A percentile compares a stretch with the other conserved stretches of the same genome.
Conservation (phyloP, 2,888 invertebrate species). For the Mimachlamys varia region DNA sequence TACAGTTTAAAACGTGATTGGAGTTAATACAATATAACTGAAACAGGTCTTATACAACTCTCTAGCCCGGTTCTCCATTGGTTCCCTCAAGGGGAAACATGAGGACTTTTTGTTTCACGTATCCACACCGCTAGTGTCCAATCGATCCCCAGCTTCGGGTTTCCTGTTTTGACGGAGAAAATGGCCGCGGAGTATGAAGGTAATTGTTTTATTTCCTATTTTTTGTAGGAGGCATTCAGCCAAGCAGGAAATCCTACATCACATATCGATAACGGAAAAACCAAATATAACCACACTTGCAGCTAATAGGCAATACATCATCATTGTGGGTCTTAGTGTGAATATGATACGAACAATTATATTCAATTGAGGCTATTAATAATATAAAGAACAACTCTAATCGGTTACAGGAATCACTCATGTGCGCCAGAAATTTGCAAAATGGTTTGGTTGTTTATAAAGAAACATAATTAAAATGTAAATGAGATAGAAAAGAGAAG, state of each 20-base stretch:
- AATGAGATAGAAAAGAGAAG: not conserved
- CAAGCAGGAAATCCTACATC: slow-evolving; percentile 28
- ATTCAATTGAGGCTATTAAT: not conserved
- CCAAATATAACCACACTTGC: not conserved
- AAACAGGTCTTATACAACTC: not conserved
- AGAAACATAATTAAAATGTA: not conserved
- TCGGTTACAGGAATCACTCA: not conserved
- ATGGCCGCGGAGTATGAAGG: not conserved
- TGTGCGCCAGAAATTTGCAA: not conserved
- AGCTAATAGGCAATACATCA: slow-evolving; percentile 13
- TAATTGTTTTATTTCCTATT: slow-evolving; percentile 27
- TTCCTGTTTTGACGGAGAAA: not conserved
- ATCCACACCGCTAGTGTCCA: not conserved
- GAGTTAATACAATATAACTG: not conserved
- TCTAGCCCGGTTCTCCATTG: not conserved
- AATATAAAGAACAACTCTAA: not conserved
- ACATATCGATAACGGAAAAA: not conserved
- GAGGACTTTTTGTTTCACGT: not conserved
- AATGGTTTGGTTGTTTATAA: not conserved
- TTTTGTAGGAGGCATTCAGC: slow-evolving; percentile 5
- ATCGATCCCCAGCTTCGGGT: not conserved
- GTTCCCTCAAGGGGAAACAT: not conserved
- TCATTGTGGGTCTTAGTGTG: not conserved
- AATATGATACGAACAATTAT: not conserved
- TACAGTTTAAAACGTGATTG: not conserved